Base-by-base conservation (phyloP, 2,797 vertebrate genomes). In the Trachops cirrhosus region DNA sequence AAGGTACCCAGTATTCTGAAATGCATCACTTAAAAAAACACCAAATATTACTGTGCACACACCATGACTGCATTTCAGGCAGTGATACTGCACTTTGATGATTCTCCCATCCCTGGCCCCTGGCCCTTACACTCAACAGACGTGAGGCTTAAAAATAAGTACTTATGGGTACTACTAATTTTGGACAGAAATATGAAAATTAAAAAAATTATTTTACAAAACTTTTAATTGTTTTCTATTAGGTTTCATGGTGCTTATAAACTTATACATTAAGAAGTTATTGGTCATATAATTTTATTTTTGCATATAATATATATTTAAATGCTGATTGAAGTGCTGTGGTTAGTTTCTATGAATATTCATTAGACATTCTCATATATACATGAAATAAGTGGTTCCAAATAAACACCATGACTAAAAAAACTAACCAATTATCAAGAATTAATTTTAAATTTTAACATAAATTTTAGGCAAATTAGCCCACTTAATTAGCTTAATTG, bases 401-500 rank as follows among this genome's bases (percentile, higher is more conserved):
- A 67, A 41, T 73, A 39, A 70, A 96, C 64, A 92, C 32, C 50
- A 68, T 50, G 64, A 83, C 21, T 1, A 57, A 62, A 3, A 89
- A 83, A 96, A 79, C 29, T 80, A 34, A 37, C 57, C 37, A 80
- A 86, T 46, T 94, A 44, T 54, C 9, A 86, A 50, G 15, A 79
- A 70, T 94, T 91, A 79, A 78, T 94, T 89, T 37, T 22, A 91
- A 77, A 89, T 48, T 93, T 93, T 44, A 91, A 57, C 59, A 73
- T 48, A 92, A 75, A 62, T 52, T 94, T 67, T 48, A 75, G 57
- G 83, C 32, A 94, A 83, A 96, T 82, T 93, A 96, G 75, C 12
- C 94, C 75, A 94, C 39, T 88, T 92, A 90, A 85, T 93, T 87
- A 88, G 74, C 70, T 95, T 91, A 95, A 93, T 48, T 83, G 80